Evolutionary conservation across 2,113 vertebrate species (phyloP).

Genomic region (Alectura lathami): DNA sequence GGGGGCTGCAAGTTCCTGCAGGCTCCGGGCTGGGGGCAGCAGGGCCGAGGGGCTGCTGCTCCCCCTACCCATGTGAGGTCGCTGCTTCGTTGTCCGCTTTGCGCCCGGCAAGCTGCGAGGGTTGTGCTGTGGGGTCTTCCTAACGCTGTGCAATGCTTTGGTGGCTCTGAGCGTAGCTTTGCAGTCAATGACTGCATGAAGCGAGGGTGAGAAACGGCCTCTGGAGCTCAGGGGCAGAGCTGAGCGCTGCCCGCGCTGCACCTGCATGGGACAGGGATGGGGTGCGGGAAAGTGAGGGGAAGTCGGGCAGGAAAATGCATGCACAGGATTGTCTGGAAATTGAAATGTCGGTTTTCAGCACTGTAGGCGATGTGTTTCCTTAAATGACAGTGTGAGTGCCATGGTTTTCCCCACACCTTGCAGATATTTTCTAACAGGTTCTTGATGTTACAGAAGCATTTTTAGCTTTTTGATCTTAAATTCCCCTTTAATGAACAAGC

Average conservation of each 20-base stretch:
- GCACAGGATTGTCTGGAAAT: not conserved
- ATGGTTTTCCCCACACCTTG: not conserved
- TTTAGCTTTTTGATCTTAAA: not conserved
- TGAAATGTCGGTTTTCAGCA: not conserved
- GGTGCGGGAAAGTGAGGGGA: too few species aligned
- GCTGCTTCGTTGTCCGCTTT: too few species aligned
- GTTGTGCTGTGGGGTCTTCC: too few species aligned
- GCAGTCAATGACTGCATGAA: not conserved
- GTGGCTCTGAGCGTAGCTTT: not conserved
- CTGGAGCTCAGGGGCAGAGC: not conserved
- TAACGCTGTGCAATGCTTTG: not conserved
- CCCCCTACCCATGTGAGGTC: not conserved
- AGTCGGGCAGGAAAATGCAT: not conserved
- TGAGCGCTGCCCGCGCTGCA: not conserved
- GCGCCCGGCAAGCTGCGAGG: accelerated
- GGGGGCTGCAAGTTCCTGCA: too few species aligned
- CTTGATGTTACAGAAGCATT: not conserved
- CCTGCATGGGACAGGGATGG: not conserved
- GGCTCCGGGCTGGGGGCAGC: too few species aligned
- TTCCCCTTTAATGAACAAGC: not conserved
- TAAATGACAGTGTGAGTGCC: not conserved
- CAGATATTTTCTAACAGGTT: not conserved
- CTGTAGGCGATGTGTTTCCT: not conserved
- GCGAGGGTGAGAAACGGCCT: not conserved
- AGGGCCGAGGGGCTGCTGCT: not conserved